Evolutionary conservation across 2,888 invertebrate genomes (phyloP).

Genomic region (Unio delphinus): DNA sequence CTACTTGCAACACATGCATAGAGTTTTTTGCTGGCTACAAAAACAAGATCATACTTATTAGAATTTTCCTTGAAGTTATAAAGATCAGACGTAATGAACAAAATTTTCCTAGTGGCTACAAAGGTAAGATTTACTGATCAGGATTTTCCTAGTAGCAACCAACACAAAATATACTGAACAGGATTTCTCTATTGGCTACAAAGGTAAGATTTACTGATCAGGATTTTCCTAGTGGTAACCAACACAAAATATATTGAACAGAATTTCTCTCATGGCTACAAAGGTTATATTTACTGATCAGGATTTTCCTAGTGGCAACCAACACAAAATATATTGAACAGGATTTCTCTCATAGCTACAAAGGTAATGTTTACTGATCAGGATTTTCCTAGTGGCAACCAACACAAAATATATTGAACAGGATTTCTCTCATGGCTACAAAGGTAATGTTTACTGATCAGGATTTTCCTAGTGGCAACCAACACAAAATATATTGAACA

Average conservation of each 20-base stretch:
- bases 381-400: constrained; percentile 80
- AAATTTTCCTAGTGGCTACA: not conserved
- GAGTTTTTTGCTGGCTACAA: constrained; percentile 90
- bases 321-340: no score
- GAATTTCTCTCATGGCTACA: no score
- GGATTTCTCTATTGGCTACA: no score
- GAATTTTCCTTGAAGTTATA: not conserved
- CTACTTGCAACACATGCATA: constrained; percentile 97
- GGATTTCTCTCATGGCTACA: no score
- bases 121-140: not conserved
- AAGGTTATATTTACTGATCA: no score
- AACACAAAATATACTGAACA: no score
- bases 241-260: constrained; percentile 2
- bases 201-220: no score
- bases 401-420: no score
- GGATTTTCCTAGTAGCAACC: not conserved
- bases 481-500: not conserved
- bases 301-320: no score
- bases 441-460: not conserved
- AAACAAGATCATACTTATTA: not conserved
- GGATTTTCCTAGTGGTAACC: constrained; percentile 90
- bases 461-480: not conserved
- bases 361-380: constrained; percentile 72
- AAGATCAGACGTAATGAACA: not conserved
- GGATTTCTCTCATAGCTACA: constrained; percentile 69